These are phyloP conservation scores for Choloepus hoffmanni DNA, from an alignment of 2,113 vertebrate genomes.

Conservation along the genomic window DNA sequence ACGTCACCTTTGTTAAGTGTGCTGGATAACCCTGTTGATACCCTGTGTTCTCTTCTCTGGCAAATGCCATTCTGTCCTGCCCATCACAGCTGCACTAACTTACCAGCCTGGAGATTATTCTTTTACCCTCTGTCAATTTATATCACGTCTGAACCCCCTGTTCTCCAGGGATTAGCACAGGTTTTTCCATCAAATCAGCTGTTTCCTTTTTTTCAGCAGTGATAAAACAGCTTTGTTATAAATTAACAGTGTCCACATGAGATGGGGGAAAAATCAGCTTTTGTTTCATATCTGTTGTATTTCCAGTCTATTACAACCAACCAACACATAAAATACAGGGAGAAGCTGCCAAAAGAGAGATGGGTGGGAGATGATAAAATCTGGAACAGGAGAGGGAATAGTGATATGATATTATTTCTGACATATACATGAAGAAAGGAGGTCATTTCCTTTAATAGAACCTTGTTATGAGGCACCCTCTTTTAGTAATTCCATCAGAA, in stretches of 20 bases:
- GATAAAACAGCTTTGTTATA: conserved; percentile 69
- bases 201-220: conserved; percentile 54
- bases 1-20: conserved; percentile 35
- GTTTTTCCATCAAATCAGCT: conserved; percentile 73
- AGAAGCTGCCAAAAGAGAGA: conserved; percentile 36
- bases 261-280: conserved; percentile 12
- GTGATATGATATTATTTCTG: conserved; percentile 64
- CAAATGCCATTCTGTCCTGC: conserved; percentile 34
- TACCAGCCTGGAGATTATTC: conserved; percentile 65
- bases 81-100: conserved; percentile 46
- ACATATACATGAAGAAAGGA: conserved; percentile 39
- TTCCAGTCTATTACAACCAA: conserved; percentile 36
- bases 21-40: not conserved
- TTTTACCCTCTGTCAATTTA: conserved; percentile 76
- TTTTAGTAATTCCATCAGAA: conserved; percentile 57
- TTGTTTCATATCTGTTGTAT: conserved; percentile 63
- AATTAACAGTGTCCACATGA: conserved; percentile 63
- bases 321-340: conserved; percentile 45
- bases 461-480: not conserved
- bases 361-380: conserved; percentile 44
- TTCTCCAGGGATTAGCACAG: conserved; percentile 65
- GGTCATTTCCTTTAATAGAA: not conserved
- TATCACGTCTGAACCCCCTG: conserved; percentile 66
- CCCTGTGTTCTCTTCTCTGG: conserved; percentile 8
- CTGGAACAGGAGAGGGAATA: not conserved